phyloP scores from a whole-genome alignment of 2,888 invertebrate species.

The Listrodromus nycthemerus region DNA sequence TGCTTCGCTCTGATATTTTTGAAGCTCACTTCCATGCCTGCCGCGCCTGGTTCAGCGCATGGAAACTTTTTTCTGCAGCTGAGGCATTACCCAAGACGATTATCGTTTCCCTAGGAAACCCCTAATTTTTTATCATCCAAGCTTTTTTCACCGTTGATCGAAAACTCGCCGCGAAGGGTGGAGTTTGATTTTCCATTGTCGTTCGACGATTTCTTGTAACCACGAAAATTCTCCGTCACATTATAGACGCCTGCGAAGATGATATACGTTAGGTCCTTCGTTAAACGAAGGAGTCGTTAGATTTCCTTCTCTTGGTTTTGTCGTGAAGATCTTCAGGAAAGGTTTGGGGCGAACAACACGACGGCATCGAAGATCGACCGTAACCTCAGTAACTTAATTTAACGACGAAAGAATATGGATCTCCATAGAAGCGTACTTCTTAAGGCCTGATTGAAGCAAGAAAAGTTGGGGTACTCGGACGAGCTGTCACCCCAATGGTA shows the following conservation, averaged over 20 bases:
- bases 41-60: constrained; percentile 10
- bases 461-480: too few relatives aligned
- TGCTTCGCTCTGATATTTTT: constrained; percentile 80
- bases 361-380: constrained; percentile 2
- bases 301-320: neutral
- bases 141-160: neutral
- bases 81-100: constrained; percentile 19
- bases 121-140: neutral
- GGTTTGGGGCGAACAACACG: neutral
- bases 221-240: neutral
- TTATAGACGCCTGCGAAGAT: neutral
- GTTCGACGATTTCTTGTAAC: constrained; percentile 19
- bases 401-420: too few relatives aligned
- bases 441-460: too few relatives aligned
- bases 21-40: constrained; percentile 77
- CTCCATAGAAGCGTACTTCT: too few relatives aligned
- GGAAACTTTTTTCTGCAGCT: constrained; percentile 4
- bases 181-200: constrained; percentile 45
- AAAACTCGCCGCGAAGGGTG: constrained; percentile 25
- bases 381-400: constrained; percentile 47
- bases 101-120: neutral
- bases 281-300: neutral
- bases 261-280: neutral
- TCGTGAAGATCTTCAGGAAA: neutral
- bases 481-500: too few relatives aligned